Base-by-base conservation (phyloP, 2,797 vertebrate genomes). In the Bufotes viridis region DNA sequence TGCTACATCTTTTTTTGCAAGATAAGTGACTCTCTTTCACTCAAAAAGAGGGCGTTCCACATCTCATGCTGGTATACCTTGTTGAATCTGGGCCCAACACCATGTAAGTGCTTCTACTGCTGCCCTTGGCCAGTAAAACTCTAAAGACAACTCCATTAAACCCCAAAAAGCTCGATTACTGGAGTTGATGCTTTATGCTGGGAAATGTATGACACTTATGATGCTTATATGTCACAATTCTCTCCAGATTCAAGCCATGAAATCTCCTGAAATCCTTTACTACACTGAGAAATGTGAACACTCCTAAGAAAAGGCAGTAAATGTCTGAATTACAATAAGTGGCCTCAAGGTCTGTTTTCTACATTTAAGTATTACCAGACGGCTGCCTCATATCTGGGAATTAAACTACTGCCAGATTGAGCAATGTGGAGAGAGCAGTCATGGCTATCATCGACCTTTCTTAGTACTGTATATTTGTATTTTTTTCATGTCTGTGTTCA, bases 331-430 rank as follows among this genome's bases (percentile, higher is more conserved):
- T 49, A 55, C 51, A 74, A 61, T 26, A 51, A 42, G 34, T 34
- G 69, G 72, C 26, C 79, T 81, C 55, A 14, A 29, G 20, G 22
- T 74, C 69, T 82, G 80, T 55, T 82, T 75, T 82, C 80, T 9
- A 65, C 85, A 60, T 75, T 53, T 76, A 82, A 79, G 58, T 82
- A 70, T 82, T 87, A 78, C 57, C 80, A 87, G 86, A 82, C 12
- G 57, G 22, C 14, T n/a, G 26, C 51, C 53, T 34, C 63, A 1
- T 78, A 49, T 67, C 42, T 53, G 51, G 6, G 18, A 29, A 61
- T 57, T 1, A 86, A 70, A 67, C 26, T 57, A 14, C 72, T 51
- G 67, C 53, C 69, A 82, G 69, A 87, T 87, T 87, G 86, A 51
- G 86, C 57, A 87, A 82, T 61, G 57, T 18, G 17, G 4, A 18